Evolutionary conservation across 2,797 vertebrate species (phyloP).

Genomic region (Arvicola amphibius): DNA sequence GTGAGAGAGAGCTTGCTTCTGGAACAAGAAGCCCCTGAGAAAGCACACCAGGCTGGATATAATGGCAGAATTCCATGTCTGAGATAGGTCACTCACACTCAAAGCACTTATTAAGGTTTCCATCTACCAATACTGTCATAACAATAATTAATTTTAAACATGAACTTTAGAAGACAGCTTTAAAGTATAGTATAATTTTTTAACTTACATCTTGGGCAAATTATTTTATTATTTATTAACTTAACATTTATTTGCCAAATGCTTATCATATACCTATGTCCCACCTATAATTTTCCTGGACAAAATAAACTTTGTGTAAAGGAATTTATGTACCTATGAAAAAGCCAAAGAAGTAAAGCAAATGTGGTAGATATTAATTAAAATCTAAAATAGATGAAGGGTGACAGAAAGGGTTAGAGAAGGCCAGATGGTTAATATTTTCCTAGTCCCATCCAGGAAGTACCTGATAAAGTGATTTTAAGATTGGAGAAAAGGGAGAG

Average conservation of each 20-base stretch:
- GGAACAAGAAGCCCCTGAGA: background rate
- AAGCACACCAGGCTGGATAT: background rate
- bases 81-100: no score
- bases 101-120: background rate
- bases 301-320: background rate
- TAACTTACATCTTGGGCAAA: background rate
- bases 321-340: slow-evolving; percentile 10
- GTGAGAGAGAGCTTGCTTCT: background rate
- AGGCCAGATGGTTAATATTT: background rate
- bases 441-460: background rate
- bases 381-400: background rate
- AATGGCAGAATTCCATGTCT: background rate
- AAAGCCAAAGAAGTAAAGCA: background rate
- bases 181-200: background rate
- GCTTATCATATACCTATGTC: background rate
- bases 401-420: background rate
- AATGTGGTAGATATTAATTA: background rate
- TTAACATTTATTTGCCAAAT: background rate
- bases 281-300: background rate
- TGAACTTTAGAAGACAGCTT: background rate
- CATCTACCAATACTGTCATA: background rate
- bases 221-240: slow-evolving; percentile 16
- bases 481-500: background rate
- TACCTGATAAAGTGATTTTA: background rate
- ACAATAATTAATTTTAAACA: background rate